Base-by-base conservation (phyloP, 2,113 vertebrate species). In the Larimichthys crocea region DNA sequence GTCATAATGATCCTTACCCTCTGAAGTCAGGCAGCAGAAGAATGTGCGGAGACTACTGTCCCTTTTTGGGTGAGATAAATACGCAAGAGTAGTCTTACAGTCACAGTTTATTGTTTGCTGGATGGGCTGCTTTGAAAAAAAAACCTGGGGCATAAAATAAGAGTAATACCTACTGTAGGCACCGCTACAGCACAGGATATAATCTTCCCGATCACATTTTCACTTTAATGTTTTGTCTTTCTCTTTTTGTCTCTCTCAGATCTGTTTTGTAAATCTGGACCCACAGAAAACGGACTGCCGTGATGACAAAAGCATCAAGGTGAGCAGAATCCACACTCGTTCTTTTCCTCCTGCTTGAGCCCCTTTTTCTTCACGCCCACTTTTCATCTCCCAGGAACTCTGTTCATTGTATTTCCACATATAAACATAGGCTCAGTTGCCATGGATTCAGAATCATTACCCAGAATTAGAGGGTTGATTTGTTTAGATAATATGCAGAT, bases 261-360 rank as follows among this genome's bases (percentile, higher is more conserved):
- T 99, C 82, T 99, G 97, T 92, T 99, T 99, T 91, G 96, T 99
- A 81, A 99, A 96, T 88, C 90, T 98, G 88, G 96, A 97, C 83
- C 94, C 94, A 63, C 93, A 90, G 80, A 95, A 95, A 82, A 91
- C 92, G 60, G 95, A 96, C 8, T 89, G 86, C 72, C 94, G 79
- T 0, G 90, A 96, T 7, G 96, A 97, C 91, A 97, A 95, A 96
- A 96, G 95, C 92, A 12, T 72, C 7, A 85, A 95, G 93, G 95
- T 95, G 70, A 88, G 92, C 56, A 52, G 14, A 73, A 31, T 55
- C 42, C 31, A 57, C 29, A 1, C 52, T 64, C 73, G 40, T 35
- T 64, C n/a, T 10, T 26, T 70, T 3, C 48, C 20, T 73, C 10
- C 46, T 48, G 17, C 40, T 0, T 35, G 11, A 16, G 4, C 11